Evolutionary conservation across 1,140 invertebrate genomes (phyloP).

Genomic region (Lepidotrigona ventralis): DNA sequence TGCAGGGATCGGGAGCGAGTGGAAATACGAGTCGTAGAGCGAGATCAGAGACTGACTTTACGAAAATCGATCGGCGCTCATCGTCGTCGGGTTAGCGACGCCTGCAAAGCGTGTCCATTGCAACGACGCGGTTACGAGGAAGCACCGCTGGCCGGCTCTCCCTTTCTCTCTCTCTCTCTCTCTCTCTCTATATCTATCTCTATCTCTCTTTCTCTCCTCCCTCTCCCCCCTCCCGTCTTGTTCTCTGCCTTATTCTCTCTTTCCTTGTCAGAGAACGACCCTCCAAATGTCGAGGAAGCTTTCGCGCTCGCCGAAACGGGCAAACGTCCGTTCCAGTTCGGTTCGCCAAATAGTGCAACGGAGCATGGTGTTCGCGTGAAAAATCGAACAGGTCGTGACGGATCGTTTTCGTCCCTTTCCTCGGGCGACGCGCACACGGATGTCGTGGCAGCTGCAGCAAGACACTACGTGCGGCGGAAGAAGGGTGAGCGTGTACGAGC

Average conservation of each 20-base stretch:
- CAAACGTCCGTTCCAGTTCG: neutral
- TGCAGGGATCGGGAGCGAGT: conserved; percentile 60
- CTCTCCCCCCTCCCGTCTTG: neutral
- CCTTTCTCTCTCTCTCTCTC: conserved; percentile 6
- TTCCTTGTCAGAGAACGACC: conserved; percentile 10
- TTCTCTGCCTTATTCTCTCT: neutral
- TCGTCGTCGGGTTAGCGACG: conserved; percentile 62
- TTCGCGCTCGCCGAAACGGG: neutral
- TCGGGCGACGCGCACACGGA: neutral
- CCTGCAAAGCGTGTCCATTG: conserved; percentile 51
- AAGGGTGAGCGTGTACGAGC: neutral
- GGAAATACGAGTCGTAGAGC: conserved; percentile 55
- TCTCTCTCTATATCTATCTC: neutral
- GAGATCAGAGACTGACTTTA: conserved; percentile 63
- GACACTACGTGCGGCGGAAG: neutral
- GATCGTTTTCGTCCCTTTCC: neutral
- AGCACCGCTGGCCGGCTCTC: neutral
- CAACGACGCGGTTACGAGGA: conserved; percentile 52
- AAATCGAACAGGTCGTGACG: too few relatives aligned
- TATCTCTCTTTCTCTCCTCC: conserved; percentile 2
- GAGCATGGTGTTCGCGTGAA: conserved; percentile 8
- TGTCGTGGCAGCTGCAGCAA: neutral
- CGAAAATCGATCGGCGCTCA: conserved; percentile 63
- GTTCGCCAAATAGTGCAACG: conserved; percentile 6
- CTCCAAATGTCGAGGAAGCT: conserved; percentile 5